phyloP scores from a whole-genome alignment of 2,888 invertebrate species.

The Uropetala carovei region DNA sequence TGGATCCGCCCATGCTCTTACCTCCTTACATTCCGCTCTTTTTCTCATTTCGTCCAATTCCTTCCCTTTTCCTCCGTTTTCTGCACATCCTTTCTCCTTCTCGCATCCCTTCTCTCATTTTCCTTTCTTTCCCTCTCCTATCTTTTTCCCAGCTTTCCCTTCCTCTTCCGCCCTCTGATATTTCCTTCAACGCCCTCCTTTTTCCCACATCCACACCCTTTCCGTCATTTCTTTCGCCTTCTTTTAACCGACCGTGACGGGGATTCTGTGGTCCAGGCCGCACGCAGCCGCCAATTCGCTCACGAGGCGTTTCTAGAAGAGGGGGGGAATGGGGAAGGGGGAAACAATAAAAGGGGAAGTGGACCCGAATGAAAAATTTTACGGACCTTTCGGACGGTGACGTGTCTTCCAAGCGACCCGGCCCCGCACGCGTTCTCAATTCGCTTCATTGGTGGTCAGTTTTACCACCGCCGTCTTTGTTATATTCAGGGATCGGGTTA shows the following conservation, averaged over 20 bases:
- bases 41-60: not conserved
- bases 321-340: not conserved
- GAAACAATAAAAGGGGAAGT: not conserved
- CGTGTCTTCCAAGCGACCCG: not conserved
- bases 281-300: not conserved
- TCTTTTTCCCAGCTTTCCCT: not conserved
- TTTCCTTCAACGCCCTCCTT: not conserved
- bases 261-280: not conserved
- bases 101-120: not conserved
- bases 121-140: not conserved
- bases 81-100: not conserved
- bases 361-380: not conserved
- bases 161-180: no score
- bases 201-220: slow-evolving; percentile 34
- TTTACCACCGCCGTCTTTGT: not conserved
- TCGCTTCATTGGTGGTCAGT: not conserved
- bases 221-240: not conserved
- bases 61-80: not conserved
- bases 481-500: not conserved
- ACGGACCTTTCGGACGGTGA: not conserved
- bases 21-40: not conserved
- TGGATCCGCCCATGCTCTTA: no score
- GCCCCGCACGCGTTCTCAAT: not conserved
- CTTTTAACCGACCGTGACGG: not conserved
- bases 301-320: not conserved